Conservation (phyloP, 2,888 invertebrate species). For the Gastracanthus pulcherrimus region DNA sequence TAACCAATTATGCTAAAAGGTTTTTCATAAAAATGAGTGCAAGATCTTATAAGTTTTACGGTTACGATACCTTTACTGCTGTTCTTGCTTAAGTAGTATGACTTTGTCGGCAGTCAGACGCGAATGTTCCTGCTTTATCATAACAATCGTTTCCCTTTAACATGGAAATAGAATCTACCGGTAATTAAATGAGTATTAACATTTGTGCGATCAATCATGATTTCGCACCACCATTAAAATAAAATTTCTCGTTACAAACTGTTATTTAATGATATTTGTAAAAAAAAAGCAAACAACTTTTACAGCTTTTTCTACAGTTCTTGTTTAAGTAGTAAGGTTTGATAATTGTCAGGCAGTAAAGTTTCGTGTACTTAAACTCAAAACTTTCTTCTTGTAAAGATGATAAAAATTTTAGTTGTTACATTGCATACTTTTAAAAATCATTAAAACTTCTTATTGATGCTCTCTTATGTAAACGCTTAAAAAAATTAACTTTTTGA, state of each 20-base stretch:
- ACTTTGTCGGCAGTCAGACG: slow-evolving; percentile 30
- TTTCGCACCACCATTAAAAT: no score
- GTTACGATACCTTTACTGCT: slow-evolving; percentile 49
- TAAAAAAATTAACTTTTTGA: no score
- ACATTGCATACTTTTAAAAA: no score
- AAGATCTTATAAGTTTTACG: slow-evolving; percentile 34
- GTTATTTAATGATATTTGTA: no score
- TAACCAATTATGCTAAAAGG: slow-evolving; percentile 33
- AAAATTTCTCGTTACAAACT: no score
- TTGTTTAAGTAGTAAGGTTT: neutral
- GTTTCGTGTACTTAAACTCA: neutral
- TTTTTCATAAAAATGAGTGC: slow-evolving; percentile 17
- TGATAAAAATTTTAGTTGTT: no score
- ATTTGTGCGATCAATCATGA: no score
- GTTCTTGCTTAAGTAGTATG: slow-evolving; percentile 39
- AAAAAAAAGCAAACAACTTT: no score
- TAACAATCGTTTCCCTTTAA: slow-evolving; percentile 25
- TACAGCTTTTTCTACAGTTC: neutral
- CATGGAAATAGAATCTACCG: neutral
- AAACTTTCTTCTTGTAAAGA: neutral
- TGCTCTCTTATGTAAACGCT: no score
- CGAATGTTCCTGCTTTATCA: slow-evolving; percentile 1
- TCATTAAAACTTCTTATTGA: no score
- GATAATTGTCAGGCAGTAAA: neutral
- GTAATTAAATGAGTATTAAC: neutral